Evolutionary conservation across 2,113 vertebrate species (phyloP).

Genomic region (Anguilla rostrata): DNA sequence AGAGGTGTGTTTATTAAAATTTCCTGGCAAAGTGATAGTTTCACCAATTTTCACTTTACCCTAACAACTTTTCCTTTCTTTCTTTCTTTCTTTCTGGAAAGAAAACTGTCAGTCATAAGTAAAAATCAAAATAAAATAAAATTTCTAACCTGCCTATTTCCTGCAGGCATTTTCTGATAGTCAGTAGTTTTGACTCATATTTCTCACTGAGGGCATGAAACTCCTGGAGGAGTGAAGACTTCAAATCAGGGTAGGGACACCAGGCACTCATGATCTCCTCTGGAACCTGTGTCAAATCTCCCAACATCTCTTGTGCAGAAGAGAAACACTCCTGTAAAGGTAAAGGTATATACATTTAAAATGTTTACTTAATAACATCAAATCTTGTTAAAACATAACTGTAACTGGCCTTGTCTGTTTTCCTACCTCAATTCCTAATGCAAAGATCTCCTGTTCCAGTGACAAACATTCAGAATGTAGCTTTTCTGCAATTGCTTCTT

Average conservation of each 20-base stretch:
- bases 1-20: too few relatives aligned
- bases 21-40: too few relatives aligned
- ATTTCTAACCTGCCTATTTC: slow-evolving; percentile 71
- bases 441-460: slow-evolving; percentile 71
- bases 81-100: too few relatives aligned
- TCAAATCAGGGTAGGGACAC: slow-evolving; percentile 80
- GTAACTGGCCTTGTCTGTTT: neutral
- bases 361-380: neutral
- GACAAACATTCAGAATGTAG: slow-evolving; percentile 67
- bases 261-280: slow-evolving; percentile 71
- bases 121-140: slow-evolving; percentile 28
- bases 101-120: neutral
- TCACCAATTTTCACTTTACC: too few relatives aligned
- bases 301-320: slow-evolving; percentile 51
- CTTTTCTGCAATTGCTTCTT: slow-evolving; percentile 65
- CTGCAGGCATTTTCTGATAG: slow-evolving; percentile 64
- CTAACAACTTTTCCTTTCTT: too few relatives aligned
- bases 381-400: neutral
- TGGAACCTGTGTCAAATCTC: slow-evolving; percentile 63
- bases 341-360: neutral
- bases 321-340: slow-evolving; percentile 51
- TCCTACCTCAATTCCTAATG: slow-evolving; percentile 68
- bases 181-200: slow-evolving; percentile 68
- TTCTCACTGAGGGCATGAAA: slow-evolving; percentile 73
- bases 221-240: slow-evolving; percentile 69